phyloP scores from a whole-genome alignment of 2,113 vertebrate species.

The Coreoperca whiteheadi region DNA sequence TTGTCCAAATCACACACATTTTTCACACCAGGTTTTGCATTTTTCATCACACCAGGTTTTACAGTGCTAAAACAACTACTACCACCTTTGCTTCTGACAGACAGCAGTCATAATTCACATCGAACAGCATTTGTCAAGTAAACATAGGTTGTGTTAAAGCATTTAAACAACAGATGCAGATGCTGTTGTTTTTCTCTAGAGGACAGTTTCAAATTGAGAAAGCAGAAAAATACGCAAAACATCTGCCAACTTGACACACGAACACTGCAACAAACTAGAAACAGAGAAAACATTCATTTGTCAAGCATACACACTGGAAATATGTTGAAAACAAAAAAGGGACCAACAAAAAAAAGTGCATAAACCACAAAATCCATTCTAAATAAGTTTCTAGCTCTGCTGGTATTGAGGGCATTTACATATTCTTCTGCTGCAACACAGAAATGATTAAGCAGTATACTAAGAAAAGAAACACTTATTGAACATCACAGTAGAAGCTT shows the following conservation, averaged over 20 bases:
- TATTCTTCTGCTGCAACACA: neutral
- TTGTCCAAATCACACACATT: neutral
- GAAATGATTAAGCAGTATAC: slow-evolving; percentile 16
- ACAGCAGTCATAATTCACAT: neutral
- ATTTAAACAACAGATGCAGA: neutral
- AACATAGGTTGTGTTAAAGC: neutral
- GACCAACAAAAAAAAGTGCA: neutral
- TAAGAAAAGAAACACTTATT: slow-evolving; percentile 13
- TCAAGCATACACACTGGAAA: neutral
- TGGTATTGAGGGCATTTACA: neutral
- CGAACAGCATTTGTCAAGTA: neutral
- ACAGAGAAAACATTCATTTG: neutral
- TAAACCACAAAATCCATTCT: neutral
- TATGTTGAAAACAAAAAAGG: neutral
- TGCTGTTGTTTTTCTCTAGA: neutral
- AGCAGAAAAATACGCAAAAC: neutral
- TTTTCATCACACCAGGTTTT: too few species aligned
- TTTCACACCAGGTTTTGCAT: too few species aligned
- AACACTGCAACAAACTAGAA: neutral
- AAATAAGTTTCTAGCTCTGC: neutral
- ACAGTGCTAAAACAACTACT: neutral
- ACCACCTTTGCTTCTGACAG: neutral
- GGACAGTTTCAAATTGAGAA: neutral
- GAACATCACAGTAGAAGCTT: neutral
- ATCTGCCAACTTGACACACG: neutral